Evolutionary conservation across 2,113 vertebrate species (phyloP), one percentile per base, ranked within the genome.

Genomic region (Corythoichthys intestinalis): DNA sequence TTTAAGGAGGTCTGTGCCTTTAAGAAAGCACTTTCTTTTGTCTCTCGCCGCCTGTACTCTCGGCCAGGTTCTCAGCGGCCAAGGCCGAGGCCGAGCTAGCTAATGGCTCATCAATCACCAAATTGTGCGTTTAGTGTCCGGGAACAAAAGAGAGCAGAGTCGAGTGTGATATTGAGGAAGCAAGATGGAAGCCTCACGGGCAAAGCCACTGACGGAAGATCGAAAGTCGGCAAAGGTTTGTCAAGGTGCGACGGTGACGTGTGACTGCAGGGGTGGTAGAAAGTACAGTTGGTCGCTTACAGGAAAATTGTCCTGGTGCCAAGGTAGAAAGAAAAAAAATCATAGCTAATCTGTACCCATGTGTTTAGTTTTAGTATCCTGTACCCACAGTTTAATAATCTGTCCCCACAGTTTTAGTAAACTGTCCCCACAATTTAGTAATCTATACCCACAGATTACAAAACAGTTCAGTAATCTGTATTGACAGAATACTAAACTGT

Each of bases 21-120:
- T 83, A 80, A 84, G 83, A 68, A 44, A 1, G 1, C 12, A 62
- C 10, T 65, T 68, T 4, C 13, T 6, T 57, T 14, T 57, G 4
- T 53, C 15, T n/a, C 3, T 34, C 9, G 4, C 28, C 17, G 2
- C 34, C 28, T 54, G 14, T 14, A n/a, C 64, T 61, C 67, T 38
- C 3, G 28, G 48, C 14, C 35, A 56, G 47, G 13, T 66, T 64
- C 60, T 71, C 44, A n/a, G 46, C 72, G 15, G 48, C 39, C 11
- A 5, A 60, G 56, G 74, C 57, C 47, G 17, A 39, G 38, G 57
- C 6, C 50, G 47, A 52, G 47, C 65, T 58, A 70, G 47, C 65
- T 58, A 70, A 75, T 67, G 54, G 48, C 70, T 59, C 78, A 82
- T 85, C 78, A 69, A 53, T 75, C 65, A 71, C 70, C 20, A 74